Percentiles rank a stretch among this genome's conserved stretches.
These are phyloP conservation scores for Gymnosoma rotundatum DNA, from an alignment of 2,888 invertebrate species.

Conservation along the genomic window DNA sequence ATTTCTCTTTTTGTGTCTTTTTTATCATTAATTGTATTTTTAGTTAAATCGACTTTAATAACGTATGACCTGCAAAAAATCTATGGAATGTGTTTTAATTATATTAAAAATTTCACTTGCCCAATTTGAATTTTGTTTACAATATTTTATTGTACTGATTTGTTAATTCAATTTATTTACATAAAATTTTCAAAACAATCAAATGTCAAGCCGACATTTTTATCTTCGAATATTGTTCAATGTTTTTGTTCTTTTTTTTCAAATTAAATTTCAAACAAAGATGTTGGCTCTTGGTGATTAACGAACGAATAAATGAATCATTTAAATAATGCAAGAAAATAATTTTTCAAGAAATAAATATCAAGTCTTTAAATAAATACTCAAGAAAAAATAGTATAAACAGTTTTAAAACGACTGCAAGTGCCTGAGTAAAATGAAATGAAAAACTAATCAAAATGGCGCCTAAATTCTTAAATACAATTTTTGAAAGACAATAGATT, in stretches of 20 bases:
- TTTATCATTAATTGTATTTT: too few relatives aligned
- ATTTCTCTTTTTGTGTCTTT: too few relatives aligned
- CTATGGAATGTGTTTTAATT: too few relatives aligned
- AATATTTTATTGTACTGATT: too few relatives aligned
- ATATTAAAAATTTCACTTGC: too few relatives aligned
- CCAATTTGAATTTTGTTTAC: too few relatives aligned
- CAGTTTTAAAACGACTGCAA: not conserved
- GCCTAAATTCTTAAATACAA: conserved; percentile 52
- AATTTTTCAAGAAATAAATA: not conserved
- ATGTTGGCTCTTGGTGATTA: not conserved
- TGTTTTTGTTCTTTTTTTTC: not conserved
- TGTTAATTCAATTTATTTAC: too few relatives aligned
- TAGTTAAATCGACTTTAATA: too few relatives aligned
- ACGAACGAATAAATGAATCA: conserved; percentile 16
- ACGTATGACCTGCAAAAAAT: too few relatives aligned
- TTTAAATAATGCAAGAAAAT: not conserved
- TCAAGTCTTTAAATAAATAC: conserved; percentile 1
- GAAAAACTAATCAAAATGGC: conserved; percentile 37
- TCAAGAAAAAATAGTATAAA: not conserved
- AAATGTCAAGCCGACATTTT: too few relatives aligned
- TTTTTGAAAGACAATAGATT: conserved; percentile 3
- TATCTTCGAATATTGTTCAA: too few relatives aligned
- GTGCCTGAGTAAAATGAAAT: conserved; percentile 16
- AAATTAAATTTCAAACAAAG: not conserved
- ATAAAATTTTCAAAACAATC: not conserved